Conservation (phyloP, 2,888 invertebrate species). For the Drosophila parthenogenetica region DNA sequence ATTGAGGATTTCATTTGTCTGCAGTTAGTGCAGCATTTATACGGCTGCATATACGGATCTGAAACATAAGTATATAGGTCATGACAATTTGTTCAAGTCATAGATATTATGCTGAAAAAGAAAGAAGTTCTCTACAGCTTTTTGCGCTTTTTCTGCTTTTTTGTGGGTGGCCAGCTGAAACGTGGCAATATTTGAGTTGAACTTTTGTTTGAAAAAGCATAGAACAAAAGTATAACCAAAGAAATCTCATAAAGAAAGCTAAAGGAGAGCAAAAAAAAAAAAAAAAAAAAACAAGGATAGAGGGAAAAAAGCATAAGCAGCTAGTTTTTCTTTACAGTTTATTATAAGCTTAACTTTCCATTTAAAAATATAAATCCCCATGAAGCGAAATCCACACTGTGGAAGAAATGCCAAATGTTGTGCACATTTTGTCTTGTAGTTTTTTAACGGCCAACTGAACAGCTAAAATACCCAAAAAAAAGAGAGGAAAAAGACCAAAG, state of each 20-base stretch:
- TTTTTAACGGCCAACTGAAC: slow-evolving; percentile 64
- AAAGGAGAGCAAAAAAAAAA: slow-evolving; percentile 1
- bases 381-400: slow-evolving; percentile 50
- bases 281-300: slow-evolving; percentile 10
- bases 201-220: slow-evolving; percentile 5
- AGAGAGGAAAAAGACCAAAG: slow-evolving; percentile 18
- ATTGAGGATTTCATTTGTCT: slow-evolving; percentile 29
- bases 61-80: slow-evolving; percentile 1
- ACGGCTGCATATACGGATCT: not conserved
- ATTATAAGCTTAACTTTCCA: slow-evolving; percentile 79
- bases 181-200: slow-evolving; percentile 29
- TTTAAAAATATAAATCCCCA: slow-evolving; percentile 78
- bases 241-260: slow-evolving; percentile 25
- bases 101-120: slow-evolving; percentile 3
- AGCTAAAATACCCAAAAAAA: slow-evolving; percentile 40
- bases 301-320: slow-evolving; percentile 46
- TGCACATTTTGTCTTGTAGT: slow-evolving; percentile 65
- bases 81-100: slow-evolving; percentile 14
- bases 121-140: slow-evolving; percentile 1
- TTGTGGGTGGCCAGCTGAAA: slow-evolving; percentile 10
- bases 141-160: not conserved
- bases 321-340: slow-evolving; percentile 73
- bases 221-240: slow-evolving; percentile 16
- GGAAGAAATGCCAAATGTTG: slow-evolving; percentile 65
- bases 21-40: not conserved